These are phyloP conservation scores for Poeciliopsis prolifica DNA, from an alignment of 2,113 vertebrate genomes.

Conservation along the genomic window DNA sequence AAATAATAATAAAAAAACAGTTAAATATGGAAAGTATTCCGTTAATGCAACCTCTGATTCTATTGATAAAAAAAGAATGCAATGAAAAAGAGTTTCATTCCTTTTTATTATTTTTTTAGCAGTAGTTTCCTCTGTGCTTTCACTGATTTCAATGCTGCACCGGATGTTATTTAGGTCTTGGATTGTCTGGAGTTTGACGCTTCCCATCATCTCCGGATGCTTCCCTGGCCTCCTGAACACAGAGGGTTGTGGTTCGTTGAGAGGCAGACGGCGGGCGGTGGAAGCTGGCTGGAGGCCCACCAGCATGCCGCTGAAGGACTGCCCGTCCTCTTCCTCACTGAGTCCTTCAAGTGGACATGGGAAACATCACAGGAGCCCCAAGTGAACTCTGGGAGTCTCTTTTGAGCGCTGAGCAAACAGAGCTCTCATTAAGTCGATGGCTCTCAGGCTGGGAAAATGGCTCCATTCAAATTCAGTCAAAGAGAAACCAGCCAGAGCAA, in stretches of 20 bases:
- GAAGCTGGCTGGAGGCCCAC: slow-evolving; percentile 28
- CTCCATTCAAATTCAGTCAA: slow-evolving; percentile 7
- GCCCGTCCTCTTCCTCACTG: slow-evolving; percentile 36
- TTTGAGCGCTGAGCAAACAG: slow-evolving; percentile 56
- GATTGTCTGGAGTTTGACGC: not conserved
- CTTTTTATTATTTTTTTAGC: too few relatives aligned
- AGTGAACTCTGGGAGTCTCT: slow-evolving; percentile 43
- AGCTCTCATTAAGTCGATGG: slow-evolving; percentile 40
- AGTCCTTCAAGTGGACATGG: slow-evolving; percentile 49
- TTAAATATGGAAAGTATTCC: too few relatives aligned
- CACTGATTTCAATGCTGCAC: not conserved
- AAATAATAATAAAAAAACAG: too few relatives aligned
- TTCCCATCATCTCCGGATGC: slow-evolving; percentile 30
- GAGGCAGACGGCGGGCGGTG: slow-evolving; percentile 37
- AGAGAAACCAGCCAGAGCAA: slow-evolving; percentile 18
- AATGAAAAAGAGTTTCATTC: too few relatives aligned
- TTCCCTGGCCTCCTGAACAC: slow-evolving; percentile 23
- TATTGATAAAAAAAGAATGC: too few relatives aligned
- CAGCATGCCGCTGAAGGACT: slow-evolving; percentile 4
- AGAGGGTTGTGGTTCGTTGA: slow-evolving; percentile 17
- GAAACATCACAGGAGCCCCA: slow-evolving; percentile 48
- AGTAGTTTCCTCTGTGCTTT: too few relatives aligned
- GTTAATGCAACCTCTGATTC: too few relatives aligned
- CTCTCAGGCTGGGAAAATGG: not conserved
- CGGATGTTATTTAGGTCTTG: not conserved